Evolutionary conservation across 2,797 vertebrate genomes (phyloP).

Genomic region (Neosalanx taihuensis): DNA sequence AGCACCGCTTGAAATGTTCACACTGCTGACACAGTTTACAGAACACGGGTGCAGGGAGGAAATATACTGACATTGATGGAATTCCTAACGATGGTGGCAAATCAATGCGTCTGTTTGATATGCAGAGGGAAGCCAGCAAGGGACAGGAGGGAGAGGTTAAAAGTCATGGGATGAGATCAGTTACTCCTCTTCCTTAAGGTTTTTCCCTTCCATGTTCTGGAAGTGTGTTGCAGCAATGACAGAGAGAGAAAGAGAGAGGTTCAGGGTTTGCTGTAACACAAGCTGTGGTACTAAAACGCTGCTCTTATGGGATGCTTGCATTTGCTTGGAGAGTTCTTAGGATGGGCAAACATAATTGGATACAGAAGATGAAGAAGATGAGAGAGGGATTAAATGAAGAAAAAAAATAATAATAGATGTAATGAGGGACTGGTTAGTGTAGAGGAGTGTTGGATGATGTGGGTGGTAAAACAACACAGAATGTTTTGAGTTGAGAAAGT

Average conservation of each 20-base stretch:
- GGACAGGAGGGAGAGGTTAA: conserved; percentile 7
- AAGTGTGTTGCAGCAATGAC: background rate
- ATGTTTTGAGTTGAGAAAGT: background rate
- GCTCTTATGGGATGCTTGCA: background rate
- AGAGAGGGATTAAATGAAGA: background rate
- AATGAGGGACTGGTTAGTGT: background rate
- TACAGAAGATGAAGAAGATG: background rate
- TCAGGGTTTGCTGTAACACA: background rate
- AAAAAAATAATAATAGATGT: too few relatives aligned
- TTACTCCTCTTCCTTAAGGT: background rate
- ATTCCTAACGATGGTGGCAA: conserved; percentile 16
- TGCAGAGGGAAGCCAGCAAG: background rate
- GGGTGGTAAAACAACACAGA: background rate
- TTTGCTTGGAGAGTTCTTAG: background rate
- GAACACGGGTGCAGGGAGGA: conserved; percentile 4
- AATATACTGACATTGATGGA: conserved; percentile 22
- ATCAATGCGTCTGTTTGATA: conserved; percentile 22
- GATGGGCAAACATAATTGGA: too few relatives aligned
- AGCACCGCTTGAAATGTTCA: background rate
- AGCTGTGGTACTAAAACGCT: background rate
- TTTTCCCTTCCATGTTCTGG: background rate
- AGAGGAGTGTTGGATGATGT: background rate
- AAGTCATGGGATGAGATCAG: conserved; percentile 9
- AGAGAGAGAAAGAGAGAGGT: background rate
- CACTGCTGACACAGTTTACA: conserved; percentile 3